Evolutionary conservation across 2,888 invertebrate genomes (phyloP), one percentile per base, ranked within the genome.

Genomic region (Hirtodrosophila duncani): DNA sequence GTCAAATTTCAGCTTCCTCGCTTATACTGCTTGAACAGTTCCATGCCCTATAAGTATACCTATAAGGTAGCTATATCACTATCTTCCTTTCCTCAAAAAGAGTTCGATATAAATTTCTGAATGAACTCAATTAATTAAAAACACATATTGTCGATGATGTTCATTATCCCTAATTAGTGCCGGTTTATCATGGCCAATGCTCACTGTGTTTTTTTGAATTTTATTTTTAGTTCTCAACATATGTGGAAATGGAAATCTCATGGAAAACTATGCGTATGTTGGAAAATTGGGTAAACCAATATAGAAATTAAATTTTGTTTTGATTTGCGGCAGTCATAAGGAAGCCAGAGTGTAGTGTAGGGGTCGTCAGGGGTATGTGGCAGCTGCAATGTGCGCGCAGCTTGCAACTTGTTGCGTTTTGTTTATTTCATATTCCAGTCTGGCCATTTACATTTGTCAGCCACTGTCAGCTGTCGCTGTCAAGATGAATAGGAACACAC

Each of bases 361-460:
- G n/a, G n/a, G n/a, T 14, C 24, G 21, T 11, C 37, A 26, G 30
- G 17, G 26, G 30, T 31, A 20, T 52, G 16, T 41, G 41, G 31
- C 20, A 39, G 13, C 17, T 51, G 39, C 51, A 52, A 20, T 26
- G 52, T 30, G 29, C 21, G 33, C 31, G 21, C 33, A 23, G 18
- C 46, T 33, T 52, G 53, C 65, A 57, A 68, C 67, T 72, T 72
- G 65, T 52, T 68, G 61, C 51, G 56, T 39, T 51, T 48, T 44
- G 59, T 46, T 59, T 63, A 58, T 63, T 66, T 18, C 27, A 17
- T 13, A 29, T 17, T 20, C 16, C 20, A 11, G 20, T 52, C 23
- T 18, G 17, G 29, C 9, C 9, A 39, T 10, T 43, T 21, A 30
- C 26, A 16, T 29, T 14, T 14, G 39, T 55, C 34, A 26, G 20